These are phyloP conservation scores for Chloroceryle amazona DNA, from an alignment of 2,797 vertebrate genomes.

Conservation along the genomic window DNA sequence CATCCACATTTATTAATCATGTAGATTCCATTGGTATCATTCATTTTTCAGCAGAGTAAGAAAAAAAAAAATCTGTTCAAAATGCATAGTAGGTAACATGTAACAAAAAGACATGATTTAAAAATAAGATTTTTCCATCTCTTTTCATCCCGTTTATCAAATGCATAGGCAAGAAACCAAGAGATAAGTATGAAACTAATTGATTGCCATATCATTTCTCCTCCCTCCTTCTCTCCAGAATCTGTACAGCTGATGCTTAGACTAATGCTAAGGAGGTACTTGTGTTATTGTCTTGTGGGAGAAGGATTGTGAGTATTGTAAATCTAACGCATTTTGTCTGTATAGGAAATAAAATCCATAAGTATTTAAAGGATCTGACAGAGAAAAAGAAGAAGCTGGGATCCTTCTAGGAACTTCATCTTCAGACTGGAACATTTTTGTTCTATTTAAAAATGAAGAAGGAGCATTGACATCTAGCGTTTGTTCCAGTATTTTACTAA, in stretches of 20 bases:
- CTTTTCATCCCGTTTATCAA: not conserved
- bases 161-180: not conserved
- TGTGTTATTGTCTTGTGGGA: not conserved
- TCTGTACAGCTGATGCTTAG: not conserved
- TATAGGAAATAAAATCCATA: conserved; percentile 71
- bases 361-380: conserved; percentile 58
- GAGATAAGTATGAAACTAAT: not conserved
- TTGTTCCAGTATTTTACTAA: conserved; percentile 73
- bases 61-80: not conserved
- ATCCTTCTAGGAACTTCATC: conserved; percentile 36
- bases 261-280: not conserved
- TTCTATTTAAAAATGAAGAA: conserved; percentile 76
- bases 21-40: not conserved
- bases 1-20: not conserved
- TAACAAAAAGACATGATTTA: not conserved
- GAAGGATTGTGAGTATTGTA: not conserved
- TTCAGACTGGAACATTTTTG: not conserved
- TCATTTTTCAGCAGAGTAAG: not conserved
- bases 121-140: not conserved
- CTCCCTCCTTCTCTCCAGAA: not conserved
- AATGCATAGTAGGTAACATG: not conserved
- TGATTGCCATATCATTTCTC: not conserved
- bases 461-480: conserved; percentile 41
- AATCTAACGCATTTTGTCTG: conserved; percentile 50
- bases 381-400: not conserved